Evolutionary conservation across 2,888 invertebrate species (phyloP).

Genomic region (Campoplex nolae): DNA sequence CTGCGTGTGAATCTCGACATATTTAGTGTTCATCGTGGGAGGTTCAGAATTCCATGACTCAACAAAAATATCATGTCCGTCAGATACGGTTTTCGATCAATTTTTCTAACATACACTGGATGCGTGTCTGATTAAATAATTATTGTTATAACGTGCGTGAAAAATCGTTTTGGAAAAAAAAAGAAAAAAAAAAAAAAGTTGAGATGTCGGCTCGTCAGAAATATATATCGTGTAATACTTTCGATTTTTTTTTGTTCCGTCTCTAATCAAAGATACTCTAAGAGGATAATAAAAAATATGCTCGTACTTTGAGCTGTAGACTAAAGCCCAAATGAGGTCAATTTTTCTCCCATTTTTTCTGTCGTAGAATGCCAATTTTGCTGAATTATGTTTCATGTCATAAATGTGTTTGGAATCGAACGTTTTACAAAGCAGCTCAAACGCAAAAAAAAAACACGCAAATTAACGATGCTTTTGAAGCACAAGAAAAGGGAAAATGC

Average conservation of each 20-base stretch:
- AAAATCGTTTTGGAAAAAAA: conserved; percentile 10
- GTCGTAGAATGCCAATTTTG: neutral
- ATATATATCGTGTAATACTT: neutral
- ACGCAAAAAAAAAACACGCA: conserved; percentile 32
- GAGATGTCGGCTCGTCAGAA: neutral
- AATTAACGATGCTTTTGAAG: conserved; percentile 34
- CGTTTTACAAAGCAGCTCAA: conserved; percentile 29
- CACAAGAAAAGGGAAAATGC: conserved; percentile 53
- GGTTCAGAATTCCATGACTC: conserved; percentile 34
- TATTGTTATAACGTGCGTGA: conserved; percentile 48
- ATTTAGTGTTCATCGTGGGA: conserved; percentile 23
- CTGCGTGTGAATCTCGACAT: neutral
- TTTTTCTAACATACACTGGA: conserved; percentile 25
- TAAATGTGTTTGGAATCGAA: neutral
- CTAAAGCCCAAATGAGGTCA: neutral
- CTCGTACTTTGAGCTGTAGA: neutral
- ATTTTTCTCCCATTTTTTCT: neutral
- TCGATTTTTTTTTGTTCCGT: neutral
- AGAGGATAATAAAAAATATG: no score
- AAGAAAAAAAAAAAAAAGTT: neutral
- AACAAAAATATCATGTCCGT: neutral
- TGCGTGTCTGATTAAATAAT: conserved; percentile 40
- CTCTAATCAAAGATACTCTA: neutral
- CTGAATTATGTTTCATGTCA: neutral
- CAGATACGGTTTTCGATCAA: conserved; percentile 1